phyloP scores from a whole-genome alignment of 2,888 invertebrate species.

The Chironomus tentans region DNA sequence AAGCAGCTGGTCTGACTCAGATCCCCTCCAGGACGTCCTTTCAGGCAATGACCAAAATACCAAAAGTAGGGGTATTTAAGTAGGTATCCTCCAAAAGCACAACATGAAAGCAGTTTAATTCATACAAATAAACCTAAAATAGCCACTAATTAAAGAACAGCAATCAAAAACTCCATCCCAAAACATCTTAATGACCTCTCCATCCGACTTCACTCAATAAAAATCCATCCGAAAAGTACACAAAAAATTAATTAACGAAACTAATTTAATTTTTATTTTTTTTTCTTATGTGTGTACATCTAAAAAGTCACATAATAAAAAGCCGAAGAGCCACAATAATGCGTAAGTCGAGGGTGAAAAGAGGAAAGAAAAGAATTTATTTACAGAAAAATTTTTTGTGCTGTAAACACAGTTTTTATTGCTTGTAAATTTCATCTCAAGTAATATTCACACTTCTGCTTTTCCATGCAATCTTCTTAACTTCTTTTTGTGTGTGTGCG shows the following conservation, averaged over 20 bases:
- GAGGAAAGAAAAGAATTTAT: not conserved
- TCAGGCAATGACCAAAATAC: too few species aligned
- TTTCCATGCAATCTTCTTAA: not conserved
- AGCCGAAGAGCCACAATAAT: not conserved
- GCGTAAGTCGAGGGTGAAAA: not conserved
- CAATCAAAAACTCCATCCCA: not conserved
- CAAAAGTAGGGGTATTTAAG: too few species aligned
- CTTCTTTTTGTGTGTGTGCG: not conserved
- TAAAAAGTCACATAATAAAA: not conserved
- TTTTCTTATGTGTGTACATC: not conserved
- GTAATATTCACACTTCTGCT: not conserved
- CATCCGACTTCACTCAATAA: too few species aligned
- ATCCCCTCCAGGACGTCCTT: too few species aligned
- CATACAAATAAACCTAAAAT: not conserved
- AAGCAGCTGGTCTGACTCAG: too few species aligned
- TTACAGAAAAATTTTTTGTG: not conserved
- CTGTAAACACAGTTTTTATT: slow-evolving; percentile 9
- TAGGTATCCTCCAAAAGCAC: too few species aligned
- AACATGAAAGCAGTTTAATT: too few species aligned
- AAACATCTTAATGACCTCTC: too few species aligned
- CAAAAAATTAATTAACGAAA: not conserved
- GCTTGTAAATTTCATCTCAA: slow-evolving; percentile 9
- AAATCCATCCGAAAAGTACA: not conserved
- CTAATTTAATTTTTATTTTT: not conserved
- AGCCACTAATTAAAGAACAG: not conserved